Evolutionary conservation across 2,888 invertebrate genomes (phyloP).

Genomic region (Fragum fragum): DNA sequence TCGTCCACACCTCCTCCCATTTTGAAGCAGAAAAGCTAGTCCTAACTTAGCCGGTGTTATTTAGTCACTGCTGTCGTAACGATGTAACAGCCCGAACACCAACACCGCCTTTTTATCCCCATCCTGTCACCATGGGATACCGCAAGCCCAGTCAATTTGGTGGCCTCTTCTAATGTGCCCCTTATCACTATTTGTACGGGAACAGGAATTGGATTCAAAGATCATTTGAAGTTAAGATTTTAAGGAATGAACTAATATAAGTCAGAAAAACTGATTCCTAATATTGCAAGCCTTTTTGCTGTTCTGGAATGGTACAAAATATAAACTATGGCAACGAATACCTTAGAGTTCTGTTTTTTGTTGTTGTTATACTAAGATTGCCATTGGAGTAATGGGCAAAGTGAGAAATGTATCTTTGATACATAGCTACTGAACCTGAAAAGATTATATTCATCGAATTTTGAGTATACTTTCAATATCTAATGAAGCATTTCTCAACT

Average conservation of each 20-base stretch:
- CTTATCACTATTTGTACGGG: no score
- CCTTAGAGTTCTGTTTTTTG: no score
- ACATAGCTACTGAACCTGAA: neutral
- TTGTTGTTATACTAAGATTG: no score
- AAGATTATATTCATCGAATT: neutral
- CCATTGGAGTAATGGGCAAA: neutral
- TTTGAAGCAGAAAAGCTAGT: neutral
- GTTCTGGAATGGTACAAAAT: no score
- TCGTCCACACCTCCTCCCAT: slow-evolving; percentile 1
- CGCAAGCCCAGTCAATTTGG: neutral
- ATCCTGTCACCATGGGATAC: neutral
- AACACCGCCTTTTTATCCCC: neutral
- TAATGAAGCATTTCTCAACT: neutral
- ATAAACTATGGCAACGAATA: no score
- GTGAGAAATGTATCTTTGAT: neutral
- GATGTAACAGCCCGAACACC: neutral
- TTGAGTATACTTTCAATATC: neutral
- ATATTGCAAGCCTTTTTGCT: no score
- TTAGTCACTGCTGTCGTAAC: neutral
- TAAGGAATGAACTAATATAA: no score
- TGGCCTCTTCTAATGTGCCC: neutral
- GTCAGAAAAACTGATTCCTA: no score
- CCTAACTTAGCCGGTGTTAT: neutral
- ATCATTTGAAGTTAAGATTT: no score
- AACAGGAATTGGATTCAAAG: no score